Evolutionary conservation across 2,113 vertebrate genomes (phyloP).

Genomic region (Peromyscus maniculatus): DNA sequence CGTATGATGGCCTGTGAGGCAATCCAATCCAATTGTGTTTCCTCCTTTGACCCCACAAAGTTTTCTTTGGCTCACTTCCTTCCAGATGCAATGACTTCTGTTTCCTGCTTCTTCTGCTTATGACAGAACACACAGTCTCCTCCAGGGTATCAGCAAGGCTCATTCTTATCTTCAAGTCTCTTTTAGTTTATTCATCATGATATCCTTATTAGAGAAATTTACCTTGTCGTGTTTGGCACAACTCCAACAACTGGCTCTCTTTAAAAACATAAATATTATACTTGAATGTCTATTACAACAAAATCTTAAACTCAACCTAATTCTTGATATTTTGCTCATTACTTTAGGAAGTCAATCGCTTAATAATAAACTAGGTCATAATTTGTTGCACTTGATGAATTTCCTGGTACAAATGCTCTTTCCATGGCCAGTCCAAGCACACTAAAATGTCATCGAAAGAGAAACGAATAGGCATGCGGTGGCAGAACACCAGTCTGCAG

Average conservation of each 20-base stretch:
- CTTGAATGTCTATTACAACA: not conserved
- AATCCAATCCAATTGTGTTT: not conserved
- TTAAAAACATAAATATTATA: not conserved
- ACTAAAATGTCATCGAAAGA: not conserved
- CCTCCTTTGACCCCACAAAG: not conserved
- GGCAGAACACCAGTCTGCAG: not conserved
- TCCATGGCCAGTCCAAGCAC: not conserved
- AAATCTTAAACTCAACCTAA: not conserved
- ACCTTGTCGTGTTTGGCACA: not conserved
- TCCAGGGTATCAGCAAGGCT: not conserved
- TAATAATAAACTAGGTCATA: not conserved
- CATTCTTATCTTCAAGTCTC: not conserved
- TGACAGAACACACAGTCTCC: not conserved
- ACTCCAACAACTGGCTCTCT: not conserved
- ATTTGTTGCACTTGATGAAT: not conserved
- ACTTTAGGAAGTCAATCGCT: not conserved
- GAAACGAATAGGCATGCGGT: not conserved
- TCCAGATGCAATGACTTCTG: not conserved
- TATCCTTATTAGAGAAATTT: not conserved
- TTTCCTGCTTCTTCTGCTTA: not conserved
- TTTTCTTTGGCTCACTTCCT: not conserved
- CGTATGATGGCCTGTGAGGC: not conserved
- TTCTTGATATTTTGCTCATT: not conserved
- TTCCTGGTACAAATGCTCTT: not conserved
- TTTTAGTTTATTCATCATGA: not conserved